Conservation (phyloP, 1,140 invertebrate genomes). For the Microplitis mediator region DNA sequence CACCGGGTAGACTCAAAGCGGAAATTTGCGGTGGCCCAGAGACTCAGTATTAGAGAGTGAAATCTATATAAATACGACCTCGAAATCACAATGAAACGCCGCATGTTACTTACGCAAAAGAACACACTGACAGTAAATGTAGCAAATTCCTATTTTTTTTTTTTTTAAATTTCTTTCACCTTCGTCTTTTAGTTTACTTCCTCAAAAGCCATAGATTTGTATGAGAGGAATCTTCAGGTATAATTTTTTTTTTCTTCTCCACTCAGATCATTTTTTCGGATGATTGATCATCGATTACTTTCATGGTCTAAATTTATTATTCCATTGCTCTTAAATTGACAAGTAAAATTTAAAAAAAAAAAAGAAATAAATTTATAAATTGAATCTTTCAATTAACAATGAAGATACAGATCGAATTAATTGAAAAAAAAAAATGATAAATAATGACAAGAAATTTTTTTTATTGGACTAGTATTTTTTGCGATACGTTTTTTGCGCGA, state of each 20-base stretch:
- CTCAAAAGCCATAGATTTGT: slow-evolving; percentile 6
- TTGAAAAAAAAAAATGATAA: too few relatives aligned
- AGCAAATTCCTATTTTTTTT: slow-evolving; percentile 21
- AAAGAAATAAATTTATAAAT: background rate
- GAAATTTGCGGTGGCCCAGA: slow-evolving; percentile 30
- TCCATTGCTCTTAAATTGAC: background rate
- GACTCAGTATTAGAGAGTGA: slow-evolving; percentile 13
- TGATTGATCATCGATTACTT: background rate
- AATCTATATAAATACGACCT: slow-evolving; percentile 2
- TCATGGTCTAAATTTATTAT: background rate
- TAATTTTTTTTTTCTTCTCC: background rate
- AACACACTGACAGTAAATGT: slow-evolving; percentile 25
- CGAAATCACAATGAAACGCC: slow-evolving; percentile 12
- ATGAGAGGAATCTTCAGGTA: slow-evolving; percentile 38
- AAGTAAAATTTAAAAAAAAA: background rate
- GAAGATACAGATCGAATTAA: background rate
- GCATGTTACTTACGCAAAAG: slow-evolving; percentile 27
- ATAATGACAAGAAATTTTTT: background rate
- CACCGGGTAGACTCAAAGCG: background rate
- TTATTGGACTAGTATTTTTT: slow-evolving; percentile 13
- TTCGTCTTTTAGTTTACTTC: background rate
- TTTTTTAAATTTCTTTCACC: background rate
- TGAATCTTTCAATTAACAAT: background rate
- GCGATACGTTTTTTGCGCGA: slow-evolving; percentile 17
- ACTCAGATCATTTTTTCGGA: background rate